Evolutionary conservation across 2,797 vertebrate species (phyloP), one percentile per base, ranked within the genome.

Genomic region (Aeoliscus strigatus): DNA sequence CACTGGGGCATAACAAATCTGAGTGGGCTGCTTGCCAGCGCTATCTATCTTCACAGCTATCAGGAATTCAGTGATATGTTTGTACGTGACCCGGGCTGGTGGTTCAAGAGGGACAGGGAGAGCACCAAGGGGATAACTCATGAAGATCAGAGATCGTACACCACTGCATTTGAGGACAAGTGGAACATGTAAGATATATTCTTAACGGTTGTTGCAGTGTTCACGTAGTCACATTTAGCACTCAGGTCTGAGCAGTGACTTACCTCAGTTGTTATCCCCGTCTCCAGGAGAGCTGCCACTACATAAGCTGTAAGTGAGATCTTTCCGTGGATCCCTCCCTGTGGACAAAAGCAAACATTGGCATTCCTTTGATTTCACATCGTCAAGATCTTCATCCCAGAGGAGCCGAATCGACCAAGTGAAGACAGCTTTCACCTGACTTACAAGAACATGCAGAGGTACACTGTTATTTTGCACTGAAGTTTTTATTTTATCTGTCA

Each of bases 271-370:
- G 79, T 81, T 36, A 90, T 87, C n/a, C 92, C 92, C 0, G 91
- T 91, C 77, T 96, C 94, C 84, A 96, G 73, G 3, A 97, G 90
- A 53, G 93, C 91, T 5, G 89, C 89, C 31, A 93, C 90, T 68
- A 97, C 91, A 14, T 94, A 97, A 1, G 93, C 93, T 2, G 93
- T 97, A 39, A 96, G 82, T 1, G 94, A 91, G 49, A 94, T 91
- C 69, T 92, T 91, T 23, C 93, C 93, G 5, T 94, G 91, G 71
- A 94, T 91, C 21, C 94, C 94, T 65, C 94, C 94, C 94, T 97
- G 80, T 14, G 35, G 77, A 81, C 14, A 51, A 51, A 69, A 47
- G 8, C 26, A 45, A 9, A 48, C 14, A 39, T 40, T 9, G 31
- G n/a, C 13, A 44, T 57, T 29, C 9, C 34, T 5, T 24, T 14